Evolutionary conservation across 2,888 invertebrate species (phyloP).

Genomic region (Platycnemis pennipes): DNA sequence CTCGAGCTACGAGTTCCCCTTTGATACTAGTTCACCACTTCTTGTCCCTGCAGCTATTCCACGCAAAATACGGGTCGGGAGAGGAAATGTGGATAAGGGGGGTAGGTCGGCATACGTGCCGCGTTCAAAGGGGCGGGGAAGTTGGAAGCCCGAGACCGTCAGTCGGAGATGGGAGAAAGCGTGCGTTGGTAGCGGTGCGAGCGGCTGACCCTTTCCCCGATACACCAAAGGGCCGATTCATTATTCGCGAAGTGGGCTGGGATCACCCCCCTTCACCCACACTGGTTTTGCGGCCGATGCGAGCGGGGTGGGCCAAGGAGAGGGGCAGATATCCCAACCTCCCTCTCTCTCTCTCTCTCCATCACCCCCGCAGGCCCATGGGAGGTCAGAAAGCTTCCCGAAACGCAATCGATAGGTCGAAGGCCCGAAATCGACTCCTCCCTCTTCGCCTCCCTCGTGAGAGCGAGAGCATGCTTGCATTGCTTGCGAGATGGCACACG

Average conservation of each 20-base stretch:
- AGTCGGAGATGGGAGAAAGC: background rate
- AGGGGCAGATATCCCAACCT: background rate
- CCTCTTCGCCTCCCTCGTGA: background rate
- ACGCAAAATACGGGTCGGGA: too few species aligned
- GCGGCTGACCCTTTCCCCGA: background rate
- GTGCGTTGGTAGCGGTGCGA: background rate
- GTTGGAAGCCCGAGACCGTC: background rate
- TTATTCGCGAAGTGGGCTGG: conserved; percentile 30
- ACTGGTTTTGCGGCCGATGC: too few species aligned
- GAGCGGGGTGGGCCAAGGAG: background rate
- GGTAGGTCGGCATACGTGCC: too few species aligned
- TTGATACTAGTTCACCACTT: too few species aligned
- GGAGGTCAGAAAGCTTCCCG: background rate
- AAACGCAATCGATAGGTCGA: conserved; percentile 28
- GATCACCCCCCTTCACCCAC: too few species aligned
- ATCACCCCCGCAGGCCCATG: background rate
- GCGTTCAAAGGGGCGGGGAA: background rate
- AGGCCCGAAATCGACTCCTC: conserved; percentile 13
- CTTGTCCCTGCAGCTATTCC: too few species aligned
- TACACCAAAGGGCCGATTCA: conserved; percentile 14
- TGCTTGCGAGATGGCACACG: background rate
- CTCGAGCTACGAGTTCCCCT: too few species aligned
- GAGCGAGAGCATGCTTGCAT: background rate
- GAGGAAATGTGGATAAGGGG: too few species aligned
- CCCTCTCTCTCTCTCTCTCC: background rate